Evolutionary conservation across 2,113 vertebrate genomes (phyloP).

Genomic region (Cyprinodon tularosa): DNA sequence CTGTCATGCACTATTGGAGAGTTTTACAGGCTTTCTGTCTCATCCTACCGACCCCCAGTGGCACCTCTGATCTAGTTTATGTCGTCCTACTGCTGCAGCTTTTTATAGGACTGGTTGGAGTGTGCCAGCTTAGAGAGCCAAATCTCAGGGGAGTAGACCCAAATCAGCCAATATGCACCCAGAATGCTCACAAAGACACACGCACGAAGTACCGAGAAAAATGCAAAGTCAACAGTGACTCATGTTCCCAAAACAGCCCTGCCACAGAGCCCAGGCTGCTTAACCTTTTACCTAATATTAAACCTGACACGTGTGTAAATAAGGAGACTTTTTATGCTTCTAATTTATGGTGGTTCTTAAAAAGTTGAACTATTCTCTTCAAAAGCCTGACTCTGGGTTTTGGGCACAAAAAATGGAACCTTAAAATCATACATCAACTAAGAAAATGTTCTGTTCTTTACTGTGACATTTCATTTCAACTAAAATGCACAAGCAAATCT

Average conservation of each 20-base stretch:
- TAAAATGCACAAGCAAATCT: neutral
- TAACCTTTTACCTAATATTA: constrained; percentile 6
- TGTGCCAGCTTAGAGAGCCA: constrained; percentile 42
- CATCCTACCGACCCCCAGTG: constrained; percentile 42
- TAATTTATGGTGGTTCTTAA: neutral
- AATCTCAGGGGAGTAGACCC: constrained; percentile 67
- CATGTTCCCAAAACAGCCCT: neutral
- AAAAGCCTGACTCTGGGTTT: neutral
- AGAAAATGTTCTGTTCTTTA: neutral
- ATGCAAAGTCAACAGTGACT: constrained; percentile 53
- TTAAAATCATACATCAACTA: neutral
- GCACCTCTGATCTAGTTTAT: constrained; percentile 75
- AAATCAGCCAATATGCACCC: constrained; percentile 58
- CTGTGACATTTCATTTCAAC: neutral
- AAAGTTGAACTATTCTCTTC: neutral
- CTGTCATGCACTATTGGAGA: constrained; percentile 26
- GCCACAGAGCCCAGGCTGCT: neutral
- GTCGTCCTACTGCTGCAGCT: constrained; percentile 67
- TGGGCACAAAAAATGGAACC: neutral
- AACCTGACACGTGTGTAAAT: neutral
- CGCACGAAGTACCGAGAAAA: neutral
- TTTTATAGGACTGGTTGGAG: constrained; percentile 68
- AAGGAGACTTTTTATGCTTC: neutral
- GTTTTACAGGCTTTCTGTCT: constrained; percentile 36
- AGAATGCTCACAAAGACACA: constrained; percentile 12